Evolutionary conservation across 1,140 invertebrate species (phyloP).

Genomic region (Gryllus bimaculatus): DNA sequence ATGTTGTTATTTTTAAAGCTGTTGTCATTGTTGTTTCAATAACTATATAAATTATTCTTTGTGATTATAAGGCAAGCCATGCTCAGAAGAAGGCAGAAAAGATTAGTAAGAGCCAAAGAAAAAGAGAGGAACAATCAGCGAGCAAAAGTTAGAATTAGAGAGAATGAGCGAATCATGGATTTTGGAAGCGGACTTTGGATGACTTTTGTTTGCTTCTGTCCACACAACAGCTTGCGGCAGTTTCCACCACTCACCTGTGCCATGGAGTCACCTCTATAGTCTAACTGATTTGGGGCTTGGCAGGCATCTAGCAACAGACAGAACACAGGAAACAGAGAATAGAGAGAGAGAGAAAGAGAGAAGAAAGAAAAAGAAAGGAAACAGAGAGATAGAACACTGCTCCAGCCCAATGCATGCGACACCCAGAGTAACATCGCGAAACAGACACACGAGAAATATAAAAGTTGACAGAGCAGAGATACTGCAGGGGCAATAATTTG

Average conservation of each 20-base stretch:
- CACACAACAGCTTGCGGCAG: neutral
- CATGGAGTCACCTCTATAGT: conserved; percentile 16
- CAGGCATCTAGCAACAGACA: conserved; percentile 49
- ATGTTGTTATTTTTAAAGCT: too few species aligned
- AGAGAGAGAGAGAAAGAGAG: conserved; percentile 12
- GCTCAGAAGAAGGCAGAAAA: neutral
- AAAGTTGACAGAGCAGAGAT: neutral
- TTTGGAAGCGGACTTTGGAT: neutral
- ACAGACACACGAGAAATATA: neutral
- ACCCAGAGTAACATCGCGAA: conserved; percentile 7
- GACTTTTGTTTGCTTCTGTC: neutral
- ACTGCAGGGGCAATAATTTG: neutral
- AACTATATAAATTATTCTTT: too few species aligned
- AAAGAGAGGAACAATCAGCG: neutral
- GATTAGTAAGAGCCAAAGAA: conserved; percentile 1
- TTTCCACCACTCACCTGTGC: conserved; percentile 7
- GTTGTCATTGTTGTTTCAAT: too few species aligned
- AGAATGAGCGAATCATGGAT: neutral
- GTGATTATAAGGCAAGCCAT: neutral
- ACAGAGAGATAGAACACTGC: conserved; percentile 21
- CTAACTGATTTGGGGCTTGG: conserved; percentile 38
- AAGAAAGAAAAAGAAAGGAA: conserved; percentile 31
- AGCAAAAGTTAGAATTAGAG: neutral
- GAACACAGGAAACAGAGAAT: conserved; percentile 21
- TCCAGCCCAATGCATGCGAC: conserved; percentile 18